Evolutionary conservation across 53 echinoderm and acorn worm genomes (phyloP).

Genomic region (Henricia sp.): DNA sequence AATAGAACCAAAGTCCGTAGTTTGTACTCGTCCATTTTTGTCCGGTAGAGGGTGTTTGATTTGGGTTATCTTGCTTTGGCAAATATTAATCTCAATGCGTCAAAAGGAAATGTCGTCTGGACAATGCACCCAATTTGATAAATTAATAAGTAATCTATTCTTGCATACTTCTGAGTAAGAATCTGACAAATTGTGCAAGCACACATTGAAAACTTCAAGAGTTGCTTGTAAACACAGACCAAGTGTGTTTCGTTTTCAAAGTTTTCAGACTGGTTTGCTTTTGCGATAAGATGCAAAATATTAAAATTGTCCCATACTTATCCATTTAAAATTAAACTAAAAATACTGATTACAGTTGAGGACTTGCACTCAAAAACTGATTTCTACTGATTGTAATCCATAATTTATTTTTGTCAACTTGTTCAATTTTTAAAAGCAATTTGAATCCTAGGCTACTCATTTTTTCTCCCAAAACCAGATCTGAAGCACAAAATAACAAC

Average conservation of each 20-base stretch:
- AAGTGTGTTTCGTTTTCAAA: no score
- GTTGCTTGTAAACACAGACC: no score
- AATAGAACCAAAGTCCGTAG: conserved; percentile 22
- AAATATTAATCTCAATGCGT: conserved; percentile 2
- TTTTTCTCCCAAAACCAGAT: no score
- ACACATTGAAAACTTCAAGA: neutral
- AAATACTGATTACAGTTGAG: neutral
- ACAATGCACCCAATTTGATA: conserved; percentile 9
- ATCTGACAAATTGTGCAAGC: conserved; percentile 8
- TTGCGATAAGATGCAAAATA: no score
- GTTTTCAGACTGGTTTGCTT: no score
- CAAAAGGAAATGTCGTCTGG: conserved; percentile 19
- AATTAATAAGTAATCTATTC: conserved; percentile 25
- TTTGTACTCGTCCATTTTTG: neutral
- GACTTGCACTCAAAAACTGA: no score
- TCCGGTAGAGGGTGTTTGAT: conserved; percentile 15
- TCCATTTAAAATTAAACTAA: neutral
- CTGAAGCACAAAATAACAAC: no score
- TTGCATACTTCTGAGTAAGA: conserved; percentile 11
- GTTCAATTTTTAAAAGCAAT: no score
- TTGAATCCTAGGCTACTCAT: no score
- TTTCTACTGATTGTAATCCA: no score
- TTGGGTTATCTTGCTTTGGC: conserved; percentile 33
- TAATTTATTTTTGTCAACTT: no score
- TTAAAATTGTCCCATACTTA: neutral